Evolutionary conservation across 2,888 invertebrate species (phyloP).

Genomic region (Philonicus albiceps): DNA sequence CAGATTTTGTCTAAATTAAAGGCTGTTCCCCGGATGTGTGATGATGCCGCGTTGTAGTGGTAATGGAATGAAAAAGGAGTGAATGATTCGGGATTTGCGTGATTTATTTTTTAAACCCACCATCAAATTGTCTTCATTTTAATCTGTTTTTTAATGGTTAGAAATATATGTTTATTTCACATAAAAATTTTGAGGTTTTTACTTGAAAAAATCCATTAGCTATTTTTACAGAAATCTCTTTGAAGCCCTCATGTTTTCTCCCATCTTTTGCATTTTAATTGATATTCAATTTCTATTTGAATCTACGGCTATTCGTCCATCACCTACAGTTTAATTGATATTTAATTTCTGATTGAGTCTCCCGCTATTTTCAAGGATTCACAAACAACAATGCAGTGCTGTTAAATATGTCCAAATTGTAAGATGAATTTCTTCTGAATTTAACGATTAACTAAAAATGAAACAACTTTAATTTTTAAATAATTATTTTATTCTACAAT

Average conservation of each 20-base stretch:
- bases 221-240: too few species aligned
- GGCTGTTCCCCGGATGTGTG: not conserved
- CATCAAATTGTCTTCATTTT: not conserved
- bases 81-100: not conserved
- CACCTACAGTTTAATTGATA: not conserved
- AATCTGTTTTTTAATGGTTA: not conserved
- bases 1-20: not conserved
- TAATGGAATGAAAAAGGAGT: not conserved
- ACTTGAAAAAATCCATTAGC: not conserved
- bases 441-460: not conserved
- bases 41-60: constrained; percentile 25
- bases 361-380: too few species aligned
- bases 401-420: too few species aligned
- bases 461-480: not conserved
- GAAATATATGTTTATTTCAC: constrained; percentile 18
- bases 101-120: not conserved
- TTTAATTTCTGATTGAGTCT: too few species aligned
- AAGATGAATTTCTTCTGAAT: too few species aligned
- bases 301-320: too few species aligned
- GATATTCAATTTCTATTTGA: too few species aligned
- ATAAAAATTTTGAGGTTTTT: not conserved
- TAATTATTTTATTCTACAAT: constrained; percentile 6
- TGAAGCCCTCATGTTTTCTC: too few species aligned
- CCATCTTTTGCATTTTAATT: too few species aligned
- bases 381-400: too few species aligned